Percentiles rank a stretch among this genome's conserved stretches.
These are phyloP conservation scores for Menidia beryllina DNA, from an alignment of 2,113 vertebrate genomes.

Conservation along the genomic window DNA sequence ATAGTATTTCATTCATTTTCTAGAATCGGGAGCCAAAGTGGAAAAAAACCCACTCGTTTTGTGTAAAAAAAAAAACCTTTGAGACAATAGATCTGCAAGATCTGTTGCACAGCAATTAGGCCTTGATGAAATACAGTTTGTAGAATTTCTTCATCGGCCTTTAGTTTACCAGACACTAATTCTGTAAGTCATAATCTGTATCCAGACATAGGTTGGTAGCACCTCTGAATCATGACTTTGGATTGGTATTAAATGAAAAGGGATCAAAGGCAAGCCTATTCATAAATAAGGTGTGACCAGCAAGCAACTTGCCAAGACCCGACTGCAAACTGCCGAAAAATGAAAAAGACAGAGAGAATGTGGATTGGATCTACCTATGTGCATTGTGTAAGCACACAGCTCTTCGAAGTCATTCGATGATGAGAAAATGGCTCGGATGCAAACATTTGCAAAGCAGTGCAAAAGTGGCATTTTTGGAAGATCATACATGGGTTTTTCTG, in stretches of 20 bases:
- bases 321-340: background rate
- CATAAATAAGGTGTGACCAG: background rate
- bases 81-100: no score
- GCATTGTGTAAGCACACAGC: background rate
- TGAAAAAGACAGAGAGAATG: background rate
- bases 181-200: no score
- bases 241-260: background rate
- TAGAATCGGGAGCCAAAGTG: no score
- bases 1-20: constrained; percentile 20
- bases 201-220: background rate
- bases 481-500: constrained; percentile 41
- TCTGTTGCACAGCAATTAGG: no score
- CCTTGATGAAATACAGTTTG: no score
- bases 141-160: no score
- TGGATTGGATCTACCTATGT: background rate
- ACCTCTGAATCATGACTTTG: background rate
- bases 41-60: no score
- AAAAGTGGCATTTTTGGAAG: constrained; percentile 34
- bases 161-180: no score
- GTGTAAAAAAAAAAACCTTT: no score
- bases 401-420: background rate
- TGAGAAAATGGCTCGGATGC: background rate
- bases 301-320: background rate
- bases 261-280: background rate
- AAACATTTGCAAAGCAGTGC: background rate